Conservation (phyloP, 2,113 vertebrate species). For the Ancistrus triradiatus region DNA sequence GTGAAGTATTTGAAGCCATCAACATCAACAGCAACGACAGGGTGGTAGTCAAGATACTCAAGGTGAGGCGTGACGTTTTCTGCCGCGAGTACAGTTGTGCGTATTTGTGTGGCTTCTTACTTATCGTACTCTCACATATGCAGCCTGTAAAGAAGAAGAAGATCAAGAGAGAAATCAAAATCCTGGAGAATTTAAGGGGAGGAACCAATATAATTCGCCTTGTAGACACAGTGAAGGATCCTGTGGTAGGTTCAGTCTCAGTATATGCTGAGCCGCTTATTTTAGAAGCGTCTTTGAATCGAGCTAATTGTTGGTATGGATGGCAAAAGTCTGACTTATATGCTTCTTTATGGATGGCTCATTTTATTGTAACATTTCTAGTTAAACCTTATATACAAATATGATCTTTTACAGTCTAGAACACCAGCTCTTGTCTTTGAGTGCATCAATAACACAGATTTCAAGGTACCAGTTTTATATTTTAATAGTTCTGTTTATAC, state of each 20-base stretch:
- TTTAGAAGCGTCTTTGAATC: background rate
- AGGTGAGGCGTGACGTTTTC: slow-evolving; percentile 70
- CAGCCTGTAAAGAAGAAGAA: slow-evolving; percentile 99
- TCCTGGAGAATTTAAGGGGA: slow-evolving; percentile 93
- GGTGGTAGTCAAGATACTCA: slow-evolving; percentile 97
- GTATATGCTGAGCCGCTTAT: background rate
- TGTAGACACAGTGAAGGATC: slow-evolving; percentile 97
- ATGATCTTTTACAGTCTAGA: slow-evolving; percentile 79
- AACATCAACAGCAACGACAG: slow-evolving; percentile 98
- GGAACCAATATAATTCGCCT: slow-evolving; percentile 98
- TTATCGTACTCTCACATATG: slow-evolving; percentile 35
- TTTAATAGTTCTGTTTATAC: no score
- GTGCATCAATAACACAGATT: slow-evolving; percentile 99
- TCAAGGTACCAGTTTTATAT: slow-evolving; percentile 84
- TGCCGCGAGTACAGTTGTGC: background rate
- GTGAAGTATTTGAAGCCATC: slow-evolving; percentile 97
- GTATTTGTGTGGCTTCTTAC: background rate
- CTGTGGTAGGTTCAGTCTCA: slow-evolving; percentile 79
- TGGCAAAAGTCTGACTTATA: background rate
- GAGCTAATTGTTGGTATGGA: background rate
- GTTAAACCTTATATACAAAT: slow-evolving; percentile 14
- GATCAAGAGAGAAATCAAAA: slow-evolving; percentile 98
- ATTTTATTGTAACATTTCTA: background rate
- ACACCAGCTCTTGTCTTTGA: slow-evolving; percentile 98
- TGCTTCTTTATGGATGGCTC: background rate